Evolutionary conservation across 1,140 invertebrate genomes (phyloP), one percentile per base, ranked within the genome.

Genomic region (Drosophila malerkotliana): DNA sequence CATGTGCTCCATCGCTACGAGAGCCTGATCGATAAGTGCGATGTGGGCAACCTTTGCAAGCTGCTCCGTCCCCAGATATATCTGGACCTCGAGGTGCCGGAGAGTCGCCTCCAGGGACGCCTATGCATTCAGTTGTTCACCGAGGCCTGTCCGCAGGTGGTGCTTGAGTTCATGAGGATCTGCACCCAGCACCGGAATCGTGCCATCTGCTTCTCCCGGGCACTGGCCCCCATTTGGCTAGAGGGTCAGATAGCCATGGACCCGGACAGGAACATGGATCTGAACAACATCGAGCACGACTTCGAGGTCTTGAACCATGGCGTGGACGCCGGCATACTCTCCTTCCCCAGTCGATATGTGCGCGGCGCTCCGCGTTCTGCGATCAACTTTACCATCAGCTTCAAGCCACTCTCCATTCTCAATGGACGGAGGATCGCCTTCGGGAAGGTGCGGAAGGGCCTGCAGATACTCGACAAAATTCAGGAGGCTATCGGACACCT

Each of bases 231-330:
- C 26, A 59, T 90, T 18, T 90, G 88, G 88, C 71, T 90, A 7
- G 88, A 90, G 55, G 88, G 82, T 2, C 57, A 54, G 1, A 67
- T 90, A 8, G 44, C 54, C 0, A 60, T 87, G 12, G 30, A 58
- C 37, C 58, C 66, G 9, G 48, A 68, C 5, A 48, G 61, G 5
- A 24, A 18, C 21, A 14, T 55, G 3, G 72, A 76, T 2, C 54
- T 74, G 45, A 49, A 48, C 44, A 76, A 77, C 21, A 88, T 88
- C n/a, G 83, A 88, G 63, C 83, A 88, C 34, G 83, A 88, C 60
- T 89, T 88, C 15, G 83, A 88, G 24, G 85, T 88, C 14, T 55
- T 90, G 5, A 88, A 90, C 47, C 88, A 90, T 44, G 88, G 83
- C 14, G 85, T 90, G 21, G 83, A 80, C 15, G 77, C 88, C 0